phyloP scores from a whole-genome alignment of 1,140 invertebrate genomes.

The Aphelinus atriplicis region DNA sequence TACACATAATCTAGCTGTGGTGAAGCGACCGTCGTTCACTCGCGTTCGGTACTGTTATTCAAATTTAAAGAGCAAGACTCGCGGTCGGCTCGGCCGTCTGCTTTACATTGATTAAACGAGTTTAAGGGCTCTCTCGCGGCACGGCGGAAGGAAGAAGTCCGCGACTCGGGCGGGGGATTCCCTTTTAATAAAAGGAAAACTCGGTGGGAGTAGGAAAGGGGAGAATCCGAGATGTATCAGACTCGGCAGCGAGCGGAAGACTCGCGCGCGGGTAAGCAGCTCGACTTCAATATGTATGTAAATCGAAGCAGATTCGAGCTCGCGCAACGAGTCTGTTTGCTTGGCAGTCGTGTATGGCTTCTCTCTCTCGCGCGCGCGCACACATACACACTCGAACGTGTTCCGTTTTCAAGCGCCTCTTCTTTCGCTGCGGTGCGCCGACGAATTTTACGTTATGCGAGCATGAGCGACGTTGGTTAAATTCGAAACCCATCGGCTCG shows the following conservation, averaged over 20 bases:
- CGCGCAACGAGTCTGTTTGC: conserved; percentile 48
- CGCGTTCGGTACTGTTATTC: conserved; percentile 8
- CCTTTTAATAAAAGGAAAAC: conserved; percentile 37
- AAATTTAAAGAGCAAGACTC: conserved; percentile 16
- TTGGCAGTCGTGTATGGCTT: background rate
- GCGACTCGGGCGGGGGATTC: background rate
- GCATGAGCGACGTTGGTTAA: background rate
- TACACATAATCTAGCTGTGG: too few relatives aligned
- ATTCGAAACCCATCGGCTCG: background rate
- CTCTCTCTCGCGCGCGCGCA: too few relatives aligned
- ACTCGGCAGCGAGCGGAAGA: background rate
- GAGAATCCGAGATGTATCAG: conserved; percentile 16
- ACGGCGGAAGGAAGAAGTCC: background rate
- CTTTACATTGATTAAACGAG: conserved; percentile 34
- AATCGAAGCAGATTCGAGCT: conserved; percentile 62
- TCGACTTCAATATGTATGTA: conserved; percentile 65
- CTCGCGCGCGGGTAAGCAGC: conserved; percentile 25
- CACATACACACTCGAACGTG: too few relatives aligned
- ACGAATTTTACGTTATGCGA: conserved; percentile 14
- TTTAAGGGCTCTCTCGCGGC: too few relatives aligned
- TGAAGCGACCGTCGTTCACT: conserved; percentile 19
- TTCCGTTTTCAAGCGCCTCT: background rate
- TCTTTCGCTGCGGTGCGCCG: background rate
- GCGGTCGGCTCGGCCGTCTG: conserved; percentile 1
- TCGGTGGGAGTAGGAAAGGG: background rate